Conservation (phyloP, 1,140 invertebrate genomes). For the Plodia interpunctella region DNA sequence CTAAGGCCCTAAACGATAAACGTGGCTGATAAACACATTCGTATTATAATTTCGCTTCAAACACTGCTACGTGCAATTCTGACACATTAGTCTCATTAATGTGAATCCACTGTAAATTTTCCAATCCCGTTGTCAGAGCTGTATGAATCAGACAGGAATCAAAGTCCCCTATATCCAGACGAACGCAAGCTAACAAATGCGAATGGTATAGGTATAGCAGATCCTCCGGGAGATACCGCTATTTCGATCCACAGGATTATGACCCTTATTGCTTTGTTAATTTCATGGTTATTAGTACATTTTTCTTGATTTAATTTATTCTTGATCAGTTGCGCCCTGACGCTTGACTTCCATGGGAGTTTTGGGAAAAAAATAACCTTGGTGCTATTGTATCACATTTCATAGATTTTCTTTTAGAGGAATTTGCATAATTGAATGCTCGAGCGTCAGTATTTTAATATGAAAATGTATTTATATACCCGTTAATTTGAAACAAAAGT, state of each 20-base stretch:
- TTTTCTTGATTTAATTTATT: neutral
- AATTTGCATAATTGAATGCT: too few species aligned
- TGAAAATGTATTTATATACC: too few species aligned
- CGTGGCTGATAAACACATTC: too few species aligned
- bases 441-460: too few species aligned
- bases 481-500: neutral
- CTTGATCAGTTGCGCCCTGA: too few species aligned
- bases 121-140: neutral
- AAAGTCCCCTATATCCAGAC: conserved; percentile 30
- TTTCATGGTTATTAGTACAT: neutral
- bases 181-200: conserved; percentile 47
- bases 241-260: conserved; percentile 32
- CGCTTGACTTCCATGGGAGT: too few species aligned
- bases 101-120: neutral
- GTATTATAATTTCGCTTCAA: too few species aligned
- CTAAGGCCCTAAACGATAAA: too few species aligned
- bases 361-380: too few species aligned
- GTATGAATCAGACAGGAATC: conserved; percentile 36
- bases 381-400: too few species aligned
- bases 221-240: conserved; percentile 30
- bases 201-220: conserved; percentile 42
- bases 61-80: too few species aligned
- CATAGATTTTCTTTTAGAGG: too few species aligned
- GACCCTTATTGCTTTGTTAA: conserved; percentile 19
- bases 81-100: neutral